A percentile compares a stretch with the other conserved stretches of the same genome.
phyloP scores from a whole-genome alignment of 1,140 invertebrate genomes.

The Zeugodacus cucurbitae region DNA sequence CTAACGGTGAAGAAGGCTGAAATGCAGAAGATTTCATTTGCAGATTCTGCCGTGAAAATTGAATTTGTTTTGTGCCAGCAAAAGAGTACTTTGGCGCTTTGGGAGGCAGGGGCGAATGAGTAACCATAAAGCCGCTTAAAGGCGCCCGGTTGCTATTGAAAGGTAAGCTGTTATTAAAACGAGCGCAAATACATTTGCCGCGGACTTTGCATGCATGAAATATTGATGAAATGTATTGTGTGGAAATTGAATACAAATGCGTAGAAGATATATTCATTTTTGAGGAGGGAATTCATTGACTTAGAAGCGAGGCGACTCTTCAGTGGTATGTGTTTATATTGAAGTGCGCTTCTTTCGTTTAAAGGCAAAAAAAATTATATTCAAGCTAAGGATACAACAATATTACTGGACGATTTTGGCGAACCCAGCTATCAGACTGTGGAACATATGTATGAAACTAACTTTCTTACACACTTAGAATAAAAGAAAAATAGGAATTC shows the following conservation, averaged over 20 bases:
- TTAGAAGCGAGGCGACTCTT: too few species aligned
- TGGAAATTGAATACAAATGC: conserved; percentile 4
- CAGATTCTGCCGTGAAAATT: not conserved
- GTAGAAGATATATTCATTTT: too few species aligned
- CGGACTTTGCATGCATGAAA: not conserved
- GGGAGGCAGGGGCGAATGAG: not conserved
- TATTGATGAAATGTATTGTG: not conserved
- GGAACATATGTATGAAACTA: too few species aligned
- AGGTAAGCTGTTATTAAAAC: not conserved
- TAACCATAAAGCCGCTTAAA: not conserved
- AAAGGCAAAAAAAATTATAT: too few species aligned
- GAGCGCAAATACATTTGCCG: not conserved
- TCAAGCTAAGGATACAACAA: too few species aligned
- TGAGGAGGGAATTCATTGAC: too few species aligned
- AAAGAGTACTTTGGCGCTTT: not conserved
- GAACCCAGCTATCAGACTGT: too few species aligned
- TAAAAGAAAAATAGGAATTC: too few species aligned
- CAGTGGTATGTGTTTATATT: too few species aligned
- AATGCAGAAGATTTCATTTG: conserved; percentile 3
- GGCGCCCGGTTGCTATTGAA: not conserved
- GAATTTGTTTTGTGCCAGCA: not conserved
- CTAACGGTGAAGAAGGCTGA: not conserved
- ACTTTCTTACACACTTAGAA: too few species aligned
- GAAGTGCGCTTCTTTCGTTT: too few species aligned
- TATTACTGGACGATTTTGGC: too few species aligned